Evolutionary conservation across 2,888 invertebrate species (phyloP).

Genomic region (Adela reaumurella): DNA sequence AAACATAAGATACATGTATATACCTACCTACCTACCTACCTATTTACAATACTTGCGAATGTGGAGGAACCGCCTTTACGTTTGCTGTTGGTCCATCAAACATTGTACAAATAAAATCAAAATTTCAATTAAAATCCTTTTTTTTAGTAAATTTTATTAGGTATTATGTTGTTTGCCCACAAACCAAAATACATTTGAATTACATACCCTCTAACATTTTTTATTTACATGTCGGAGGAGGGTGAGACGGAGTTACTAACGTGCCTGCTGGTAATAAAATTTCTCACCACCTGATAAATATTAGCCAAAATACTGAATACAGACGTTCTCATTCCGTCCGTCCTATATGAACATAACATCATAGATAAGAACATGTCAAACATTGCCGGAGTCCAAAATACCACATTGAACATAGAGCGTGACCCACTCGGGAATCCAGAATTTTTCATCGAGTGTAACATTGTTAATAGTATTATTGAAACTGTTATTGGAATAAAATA

Average conservation of each 20-base stretch:
- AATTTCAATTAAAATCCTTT: no score
- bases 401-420: constrained; percentile 37
- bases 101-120: no score
- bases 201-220: no score
- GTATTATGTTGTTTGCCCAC: no score
- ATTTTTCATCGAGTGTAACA: constrained; percentile 37
- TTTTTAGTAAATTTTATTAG: no score
- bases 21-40: no score
- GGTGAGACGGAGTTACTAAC: constrained; percentile 35
- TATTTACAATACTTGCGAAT: no score
- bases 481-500: constrained; percentile 45
- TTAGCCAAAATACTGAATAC: constrained; percentile 41
- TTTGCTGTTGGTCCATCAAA: no score
- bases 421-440: constrained; percentile 23
- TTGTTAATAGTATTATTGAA: constrained; percentile 36
- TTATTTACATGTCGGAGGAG: neutral
- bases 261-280: constrained; percentile 40
- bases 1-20: no score
- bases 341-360: constrained; percentile 34
- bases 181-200: no score
- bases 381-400: constrained; percentile 47
- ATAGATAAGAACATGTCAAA: constrained; percentile 41
- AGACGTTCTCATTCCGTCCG: constrained; percentile 30
- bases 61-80: no score
- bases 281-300: constrained; percentile 40